These are phyloP conservation scores for Himalopsyche japonica DNA, from an alignment of 2,888 invertebrate genomes.

Conservation along the genomic window DNA sequence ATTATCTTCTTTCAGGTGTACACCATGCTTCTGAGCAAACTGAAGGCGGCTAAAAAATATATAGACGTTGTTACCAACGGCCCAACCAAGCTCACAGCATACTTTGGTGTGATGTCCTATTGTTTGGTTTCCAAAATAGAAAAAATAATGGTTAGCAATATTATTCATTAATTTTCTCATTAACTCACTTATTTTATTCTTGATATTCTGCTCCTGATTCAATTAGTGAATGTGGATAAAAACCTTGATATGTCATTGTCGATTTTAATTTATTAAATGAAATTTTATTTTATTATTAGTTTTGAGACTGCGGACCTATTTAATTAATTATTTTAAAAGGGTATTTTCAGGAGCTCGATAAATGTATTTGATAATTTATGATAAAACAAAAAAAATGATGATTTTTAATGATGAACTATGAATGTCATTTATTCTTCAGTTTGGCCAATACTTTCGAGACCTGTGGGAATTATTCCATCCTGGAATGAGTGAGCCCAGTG, in stretches of 20 bases:
- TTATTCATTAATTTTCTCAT: too few relatives aligned
- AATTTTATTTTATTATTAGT: too few relatives aligned
- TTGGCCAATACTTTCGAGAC: slow-evolving; percentile 89
- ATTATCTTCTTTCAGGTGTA: slow-evolving; percentile 65
- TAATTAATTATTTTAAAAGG: too few relatives aligned
- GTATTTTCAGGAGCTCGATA: too few relatives aligned
- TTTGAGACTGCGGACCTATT: too few relatives aligned
- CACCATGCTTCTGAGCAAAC: slow-evolving; percentile 71
- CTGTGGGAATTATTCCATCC: slow-evolving; percentile 95
- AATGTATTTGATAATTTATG: too few relatives aligned
- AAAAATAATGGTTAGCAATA: slow-evolving; percentile 79
- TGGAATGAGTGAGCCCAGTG: slow-evolving; percentile 89
- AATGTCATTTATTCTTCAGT: slow-evolving; percentile 59
- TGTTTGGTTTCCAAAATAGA: slow-evolving; percentile 89
- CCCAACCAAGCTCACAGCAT: slow-evolving; percentile 88
- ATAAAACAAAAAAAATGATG: too few relatives aligned
- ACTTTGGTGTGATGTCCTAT: slow-evolving; percentile 89
- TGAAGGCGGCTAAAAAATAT: slow-evolving; percentile 84
- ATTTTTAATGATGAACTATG: too few relatives aligned
- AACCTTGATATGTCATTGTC: too few relatives aligned
- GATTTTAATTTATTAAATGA: too few relatives aligned
- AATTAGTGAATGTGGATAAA: too few relatives aligned
- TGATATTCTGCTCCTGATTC: neutral
- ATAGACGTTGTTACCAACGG: slow-evolving; percentile 86
- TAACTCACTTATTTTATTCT: slow-evolving; percentile 13